These are phyloP conservation scores for Podarcis raffonei DNA, from an alignment of 2,113 vertebrate species.

Conservation along the genomic window DNA sequence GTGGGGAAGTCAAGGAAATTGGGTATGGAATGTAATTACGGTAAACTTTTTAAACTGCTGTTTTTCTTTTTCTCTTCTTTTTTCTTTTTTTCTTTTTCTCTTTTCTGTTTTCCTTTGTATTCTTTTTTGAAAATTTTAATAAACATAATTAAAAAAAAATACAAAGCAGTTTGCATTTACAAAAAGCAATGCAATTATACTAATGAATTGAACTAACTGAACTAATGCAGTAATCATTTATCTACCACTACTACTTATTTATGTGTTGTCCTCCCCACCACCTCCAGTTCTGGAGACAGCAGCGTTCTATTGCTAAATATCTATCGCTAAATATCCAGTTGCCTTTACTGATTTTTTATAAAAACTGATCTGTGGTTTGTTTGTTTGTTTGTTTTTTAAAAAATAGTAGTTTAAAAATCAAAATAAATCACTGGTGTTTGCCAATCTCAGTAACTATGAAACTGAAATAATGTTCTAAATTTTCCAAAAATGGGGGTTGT, in stretches of 20 bases:
- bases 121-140: too few species aligned
- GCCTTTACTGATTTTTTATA: not conserved
- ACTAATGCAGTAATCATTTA: constrained; percentile 19
- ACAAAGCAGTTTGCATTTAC: constrained; percentile 24
- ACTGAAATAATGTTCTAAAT: too few species aligned
- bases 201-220: constrained; percentile 33
- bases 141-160: too few species aligned
- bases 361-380: not conserved
- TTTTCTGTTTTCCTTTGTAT: too few species aligned
- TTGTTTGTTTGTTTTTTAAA: not conserved
- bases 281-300: not conserved
- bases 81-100: too few species aligned
- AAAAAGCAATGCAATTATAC: constrained; percentile 29
- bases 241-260: not conserved
- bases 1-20: too few species aligned
- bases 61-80: too few species aligned
- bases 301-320: not conserved
- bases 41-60: too few species aligned
- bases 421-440: not conserved
- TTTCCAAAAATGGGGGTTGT: too few species aligned
- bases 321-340: not conserved
- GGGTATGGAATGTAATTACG: too few species aligned
- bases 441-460: too few species aligned
- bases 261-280: not conserved
- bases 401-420: not conserved